Percentiles rank a stretch among this genome's conserved stretches.
Evolutionary conservation across 2,113 vertebrate species (phyloP).

Genomic region (Otus sunia): DNA sequence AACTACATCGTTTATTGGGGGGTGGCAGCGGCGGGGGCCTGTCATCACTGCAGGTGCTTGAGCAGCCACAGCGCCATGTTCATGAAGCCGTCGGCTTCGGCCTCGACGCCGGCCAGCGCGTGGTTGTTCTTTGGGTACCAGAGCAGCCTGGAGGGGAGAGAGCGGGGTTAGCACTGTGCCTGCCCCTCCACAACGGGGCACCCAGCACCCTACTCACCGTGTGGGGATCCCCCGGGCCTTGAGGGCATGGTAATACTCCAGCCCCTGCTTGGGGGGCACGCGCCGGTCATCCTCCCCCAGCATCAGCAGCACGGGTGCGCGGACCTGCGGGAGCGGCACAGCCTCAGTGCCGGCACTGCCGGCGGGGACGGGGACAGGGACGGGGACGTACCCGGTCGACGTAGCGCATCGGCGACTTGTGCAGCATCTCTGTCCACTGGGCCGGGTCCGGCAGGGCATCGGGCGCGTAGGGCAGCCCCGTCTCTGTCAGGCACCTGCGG

Average conservation of each 20-base stretch:
- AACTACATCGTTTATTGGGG: not conserved
- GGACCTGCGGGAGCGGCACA: conserved; percentile 75
- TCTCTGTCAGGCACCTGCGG: conserved; percentile 86
- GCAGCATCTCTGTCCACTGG: conserved; percentile 85
- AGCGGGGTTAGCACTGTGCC: not conserved
- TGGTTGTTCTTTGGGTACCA: conserved; percentile 92
- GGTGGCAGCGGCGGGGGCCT: accelerated
- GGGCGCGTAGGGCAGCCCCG: conserved; percentile 78
- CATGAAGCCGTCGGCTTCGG: conserved; percentile 92
- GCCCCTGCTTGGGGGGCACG: conserved; percentile 89
- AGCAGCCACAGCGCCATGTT: conserved; percentile 88
- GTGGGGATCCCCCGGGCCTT: conserved; percentile 82
- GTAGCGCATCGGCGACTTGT: conserved; percentile 86
- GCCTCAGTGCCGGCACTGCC: not conserved
- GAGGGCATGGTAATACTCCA: conserved; percentile 92
- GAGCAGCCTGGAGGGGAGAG: conserved; percentile 79
- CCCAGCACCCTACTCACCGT: conserved; percentile 75
- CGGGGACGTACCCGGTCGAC: conserved; percentile 69
- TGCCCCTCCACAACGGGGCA: accelerated
- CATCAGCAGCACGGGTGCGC: conserved; percentile 85
- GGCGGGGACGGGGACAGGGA: not conserved
- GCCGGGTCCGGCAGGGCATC: conserved; percentile 74
- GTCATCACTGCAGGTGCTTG: conserved; percentile 78
- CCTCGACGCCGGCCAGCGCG: conserved; percentile 86
- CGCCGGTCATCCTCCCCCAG: conserved; percentile 90